A percentile compares a stretch with the other conserved stretches of the same genome.
These are phyloP conservation scores for Rhagoletis zephyria DNA, from an alignment of 1,140 invertebrate species.

Conservation along the genomic window DNA sequence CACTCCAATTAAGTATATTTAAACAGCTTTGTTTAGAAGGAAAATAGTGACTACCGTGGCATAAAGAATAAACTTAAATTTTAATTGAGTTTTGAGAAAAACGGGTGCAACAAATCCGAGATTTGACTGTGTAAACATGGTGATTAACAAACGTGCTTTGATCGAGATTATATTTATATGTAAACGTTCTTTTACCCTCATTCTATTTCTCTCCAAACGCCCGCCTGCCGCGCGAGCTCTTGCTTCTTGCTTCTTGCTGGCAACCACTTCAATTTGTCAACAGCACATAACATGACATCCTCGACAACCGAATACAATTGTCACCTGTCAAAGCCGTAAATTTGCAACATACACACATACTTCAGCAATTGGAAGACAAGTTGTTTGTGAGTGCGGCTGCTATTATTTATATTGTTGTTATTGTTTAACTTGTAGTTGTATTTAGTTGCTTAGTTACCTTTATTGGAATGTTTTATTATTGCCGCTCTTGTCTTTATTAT, in stretches of 20 bases:
- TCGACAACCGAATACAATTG: constrained; percentile 47
- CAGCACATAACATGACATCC: constrained; percentile 26
- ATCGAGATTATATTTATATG: too few relatives aligned
- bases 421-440: neutral
- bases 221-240: neutral
- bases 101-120: too few relatives aligned
- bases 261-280: constrained; percentile 33
- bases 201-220: neutral
- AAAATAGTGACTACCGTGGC: too few relatives aligned
- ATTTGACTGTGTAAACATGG: too few relatives aligned
- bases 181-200: too few relatives aligned
- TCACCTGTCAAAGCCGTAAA: constrained; percentile 49
- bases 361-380: constrained; percentile 29
- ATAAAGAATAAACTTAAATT: too few relatives aligned
- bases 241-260: neutral
- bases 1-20: too few relatives aligned
- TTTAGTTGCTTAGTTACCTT: neutral
- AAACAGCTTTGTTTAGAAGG: too few relatives aligned
- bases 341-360: constrained; percentile 22
- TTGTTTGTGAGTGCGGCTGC: neutral
- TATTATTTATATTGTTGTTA: neutral
- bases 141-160: too few relatives aligned
- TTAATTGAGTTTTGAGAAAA: too few relatives aligned
- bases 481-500: neutral
- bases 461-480: neutral